Conservation (phyloP, 2,113 vertebrate species). For the Tupaia tana region DNA sequence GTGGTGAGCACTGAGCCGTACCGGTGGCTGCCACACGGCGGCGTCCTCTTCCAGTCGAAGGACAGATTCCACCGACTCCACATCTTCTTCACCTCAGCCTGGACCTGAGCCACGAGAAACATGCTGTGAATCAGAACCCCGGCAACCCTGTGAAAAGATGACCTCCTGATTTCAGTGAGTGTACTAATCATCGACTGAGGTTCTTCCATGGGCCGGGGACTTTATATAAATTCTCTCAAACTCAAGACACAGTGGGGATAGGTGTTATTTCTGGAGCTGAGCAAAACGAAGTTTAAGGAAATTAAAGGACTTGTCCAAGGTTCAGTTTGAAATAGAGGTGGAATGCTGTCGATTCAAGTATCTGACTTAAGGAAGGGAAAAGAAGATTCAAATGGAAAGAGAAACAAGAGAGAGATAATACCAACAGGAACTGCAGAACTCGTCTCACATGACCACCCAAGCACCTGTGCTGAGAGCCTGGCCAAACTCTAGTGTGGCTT, state of each 20-base stretch:
- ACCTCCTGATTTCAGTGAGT: neutral
- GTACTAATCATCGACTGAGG: neutral
- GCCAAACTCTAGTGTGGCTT: neutral
- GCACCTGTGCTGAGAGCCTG: neutral
- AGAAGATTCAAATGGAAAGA: neutral
- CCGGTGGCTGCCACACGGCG: conserved; percentile 88
- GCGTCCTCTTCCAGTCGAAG: conserved; percentile 90
- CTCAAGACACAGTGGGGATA: neutral
- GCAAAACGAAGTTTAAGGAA: neutral
- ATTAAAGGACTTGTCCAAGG: neutral
- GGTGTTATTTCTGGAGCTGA: neutral
- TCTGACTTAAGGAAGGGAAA: neutral
- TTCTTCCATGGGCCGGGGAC: neutral
- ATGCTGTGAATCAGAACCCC: neutral
- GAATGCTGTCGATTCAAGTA: neutral
- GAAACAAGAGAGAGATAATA: neutral
- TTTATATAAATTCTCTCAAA: neutral
- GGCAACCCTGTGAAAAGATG: no score
- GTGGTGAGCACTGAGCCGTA: conserved; percentile 91
- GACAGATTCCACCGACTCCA: conserved; percentile 92
- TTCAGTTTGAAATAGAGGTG: neutral
- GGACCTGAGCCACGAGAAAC: conserved; percentile 86
- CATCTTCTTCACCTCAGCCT: conserved; percentile 93
- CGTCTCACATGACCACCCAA: neutral
- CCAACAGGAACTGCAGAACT: neutral